Evolutionary conservation across 2,888 invertebrate genomes (phyloP), one percentile per base, ranked within the genome.

Genomic region (Ischnura elegans): DNA sequence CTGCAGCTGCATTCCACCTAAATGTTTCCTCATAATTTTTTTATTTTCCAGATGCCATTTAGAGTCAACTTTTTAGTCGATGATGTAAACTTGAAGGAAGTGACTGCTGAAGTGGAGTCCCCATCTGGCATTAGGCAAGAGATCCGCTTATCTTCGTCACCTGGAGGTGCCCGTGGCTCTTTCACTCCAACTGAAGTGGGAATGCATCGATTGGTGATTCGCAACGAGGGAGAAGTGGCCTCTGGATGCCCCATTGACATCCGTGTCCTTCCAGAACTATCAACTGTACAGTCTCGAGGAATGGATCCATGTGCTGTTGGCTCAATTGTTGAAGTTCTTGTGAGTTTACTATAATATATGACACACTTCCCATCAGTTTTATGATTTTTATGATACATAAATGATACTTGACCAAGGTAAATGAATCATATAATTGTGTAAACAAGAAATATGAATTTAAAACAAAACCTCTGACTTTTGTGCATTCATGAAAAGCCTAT

Each of bases 221-320:
- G 96, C 95, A 97, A 97, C 95, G 97, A 97, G 94, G 97, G 96
- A 45, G 97, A 97, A 94, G 95, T 96, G 55, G 96, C 97, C 51
- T 96, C 96, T 94, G 97, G 97, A 29, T 97, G 97, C 95, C 97
- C 97, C 6, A 96, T 96, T 36, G 98, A 98, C 96, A 98, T 99
- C 96, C 97, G 98, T 95, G 99, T 98, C 0, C 96, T 98, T 95
- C 99, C 99, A 47, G 97, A 98, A 94, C 96, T 98, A 94, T 97
- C 98, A 94, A 98, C 98, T 95, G 98, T 99, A 66, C 98, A 98
- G 94, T 98, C 98, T 25, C 98, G 99, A 0, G 99, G 99, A 93
- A 98, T 99, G 97, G 98, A 99, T 93, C 99, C 99, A 4, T 99
- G 99, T 96, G 98, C 99, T 43, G 97, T 99, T 90, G 99, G 99